A percentile compares a stretch with the other conserved stretches of the same genome.
These are phyloP conservation scores for Aldrovandia affinis DNA, from an alignment of 2,797 vertebrate species.

Conservation along the genomic window DNA sequence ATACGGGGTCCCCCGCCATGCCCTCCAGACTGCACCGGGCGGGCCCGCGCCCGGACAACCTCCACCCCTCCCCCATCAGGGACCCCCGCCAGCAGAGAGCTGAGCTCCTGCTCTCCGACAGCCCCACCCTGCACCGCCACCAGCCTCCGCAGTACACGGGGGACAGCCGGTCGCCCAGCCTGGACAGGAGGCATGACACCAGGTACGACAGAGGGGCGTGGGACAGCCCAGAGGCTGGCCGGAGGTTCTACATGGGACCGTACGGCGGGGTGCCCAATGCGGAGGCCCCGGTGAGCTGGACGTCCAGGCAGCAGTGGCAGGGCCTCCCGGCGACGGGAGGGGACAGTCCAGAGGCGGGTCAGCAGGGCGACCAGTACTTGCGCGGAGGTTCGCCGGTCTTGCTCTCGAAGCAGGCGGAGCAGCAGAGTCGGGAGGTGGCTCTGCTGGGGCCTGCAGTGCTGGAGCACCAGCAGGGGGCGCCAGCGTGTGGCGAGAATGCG, in stretches of 20 bases:
- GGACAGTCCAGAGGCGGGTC: not conserved
- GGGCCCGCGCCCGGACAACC: not conserved
- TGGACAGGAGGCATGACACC: slow-evolving; percentile 41
- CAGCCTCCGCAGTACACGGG: slow-evolving; percentile 57
- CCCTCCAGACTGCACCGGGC: slow-evolving; percentile 45
- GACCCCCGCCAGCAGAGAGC: slow-evolving; percentile 48
- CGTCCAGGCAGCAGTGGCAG: slow-evolving; percentile 48
- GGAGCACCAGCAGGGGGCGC: not conserved
- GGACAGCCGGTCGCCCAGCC: slow-evolving; percentile 32
- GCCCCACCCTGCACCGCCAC: slow-evolving; percentile 53
- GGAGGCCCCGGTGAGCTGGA: slow-evolving; percentile 54
- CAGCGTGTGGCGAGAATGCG: not conserved
- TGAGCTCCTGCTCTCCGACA: slow-evolving; percentile 36
- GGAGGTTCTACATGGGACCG: slow-evolving; percentile 35
- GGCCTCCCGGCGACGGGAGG: slow-evolving; percentile 21
- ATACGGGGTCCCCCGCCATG: not conserved
- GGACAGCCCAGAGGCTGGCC: slow-evolving; percentile 47
- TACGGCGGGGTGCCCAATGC: not conserved
- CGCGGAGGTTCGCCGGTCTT: not conserved
- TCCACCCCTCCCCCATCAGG: slow-evolving; percentile 49
- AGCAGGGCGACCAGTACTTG: slow-evolving; percentile 26
- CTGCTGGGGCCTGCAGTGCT: not conserved
- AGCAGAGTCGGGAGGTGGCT: slow-evolving; percentile 29
- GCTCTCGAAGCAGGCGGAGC: slow-evolving; percentile 29
- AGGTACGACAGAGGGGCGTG: slow-evolving; percentile 36